phyloP scores from a whole-genome alignment of 2,797 vertebrate genomes.

The Acanthurus leucopareius region DNA sequence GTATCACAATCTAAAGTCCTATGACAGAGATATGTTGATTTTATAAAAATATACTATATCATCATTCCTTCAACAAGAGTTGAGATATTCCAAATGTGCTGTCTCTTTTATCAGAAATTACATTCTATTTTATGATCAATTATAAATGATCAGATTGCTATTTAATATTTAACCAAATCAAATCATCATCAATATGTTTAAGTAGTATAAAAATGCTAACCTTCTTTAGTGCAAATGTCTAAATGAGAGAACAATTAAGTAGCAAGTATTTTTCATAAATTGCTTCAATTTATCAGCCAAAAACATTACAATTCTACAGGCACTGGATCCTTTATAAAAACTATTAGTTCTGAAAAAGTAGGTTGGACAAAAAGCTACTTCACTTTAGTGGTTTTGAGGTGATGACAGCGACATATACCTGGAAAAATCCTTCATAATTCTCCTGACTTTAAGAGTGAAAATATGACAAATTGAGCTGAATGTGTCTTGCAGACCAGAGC shows the following conservation, averaged over 20 bases:
- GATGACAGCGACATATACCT: conserved; percentile 14
- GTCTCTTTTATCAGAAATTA: conserved; percentile 44
- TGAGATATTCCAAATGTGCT: conserved; percentile 37
- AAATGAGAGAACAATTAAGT: conserved; percentile 52
- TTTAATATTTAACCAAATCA: conserved; percentile 23
- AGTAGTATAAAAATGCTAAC: conserved; percentile 46
- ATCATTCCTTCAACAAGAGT: conserved; percentile 31
- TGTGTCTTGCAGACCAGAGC: conserved; percentile 9
- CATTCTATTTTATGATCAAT: conserved; percentile 56
- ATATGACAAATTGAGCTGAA: neutral
- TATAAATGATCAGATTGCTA: conserved; percentile 28
- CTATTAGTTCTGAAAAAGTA: conserved; percentile 16
- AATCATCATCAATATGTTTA: conserved; percentile 14
- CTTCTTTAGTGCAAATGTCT: conserved; percentile 68
- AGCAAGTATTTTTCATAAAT: conserved; percentile 37
- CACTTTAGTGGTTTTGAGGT: conserved; percentile 42
- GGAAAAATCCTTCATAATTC: conserved; percentile 34
- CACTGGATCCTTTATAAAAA: conserved; percentile 67
- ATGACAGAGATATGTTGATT: conserved; percentile 19
- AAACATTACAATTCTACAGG: conserved; percentile 60
- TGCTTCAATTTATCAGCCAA: conserved; percentile 43
- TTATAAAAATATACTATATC: conserved; percentile 46
- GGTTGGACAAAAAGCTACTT: conserved; percentile 31
- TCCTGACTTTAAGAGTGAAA: conserved; percentile 14
- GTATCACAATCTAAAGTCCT: conserved; percentile 28